A percentile compares a stretch with the other conserved stretches of the same genome.
Conservation (phyloP, 2,113 vertebrate genomes). For the Petroica traversi region DNA sequence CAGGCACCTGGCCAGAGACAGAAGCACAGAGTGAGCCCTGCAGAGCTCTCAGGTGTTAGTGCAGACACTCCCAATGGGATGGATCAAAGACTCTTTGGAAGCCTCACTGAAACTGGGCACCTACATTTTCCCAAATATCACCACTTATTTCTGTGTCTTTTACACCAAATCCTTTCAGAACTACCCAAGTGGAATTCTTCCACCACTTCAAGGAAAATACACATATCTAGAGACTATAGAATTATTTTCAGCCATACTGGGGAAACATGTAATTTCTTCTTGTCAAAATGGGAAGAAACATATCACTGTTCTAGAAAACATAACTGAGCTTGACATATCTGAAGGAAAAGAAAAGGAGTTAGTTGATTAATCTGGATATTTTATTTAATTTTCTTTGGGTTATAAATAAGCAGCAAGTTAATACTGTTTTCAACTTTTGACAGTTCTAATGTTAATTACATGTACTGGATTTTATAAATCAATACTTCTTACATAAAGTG, state of each 20-base stretch:
- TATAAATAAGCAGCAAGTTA: slow-evolving; percentile 63
- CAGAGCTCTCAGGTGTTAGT: neutral
- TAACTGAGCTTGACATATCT: neutral
- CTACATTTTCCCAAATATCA: neutral
- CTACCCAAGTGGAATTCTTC: neutral
- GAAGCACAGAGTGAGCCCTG: neutral
- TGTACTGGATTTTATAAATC: slow-evolving; percentile 62
- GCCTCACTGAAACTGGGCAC: neutral
- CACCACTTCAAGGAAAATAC: neutral
- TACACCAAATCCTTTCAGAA: neutral
- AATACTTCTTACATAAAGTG: slow-evolving; percentile 47
- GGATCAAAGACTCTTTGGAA: neutral
- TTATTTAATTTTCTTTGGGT: slow-evolving; percentile 54
- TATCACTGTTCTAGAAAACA: neutral
- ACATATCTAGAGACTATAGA: neutral
- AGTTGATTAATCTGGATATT: slow-evolving; percentile 42
- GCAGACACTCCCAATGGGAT: neutral
- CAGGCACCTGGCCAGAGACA: neutral
- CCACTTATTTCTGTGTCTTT: neutral
- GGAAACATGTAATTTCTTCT: neutral
- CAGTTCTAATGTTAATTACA: slow-evolving; percentile 67
- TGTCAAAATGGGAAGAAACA: slow-evolving; percentile 21
- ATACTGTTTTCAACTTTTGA: slow-evolving; percentile 56
- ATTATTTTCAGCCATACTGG: neutral
- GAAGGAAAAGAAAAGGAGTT: slow-evolving; percentile 14